Evolutionary conservation across 92 coral and sea anemone genomes (phyloP), one percentile per base, ranked within the genome.

Genomic region (Epizoanthus stellaris): DNA sequence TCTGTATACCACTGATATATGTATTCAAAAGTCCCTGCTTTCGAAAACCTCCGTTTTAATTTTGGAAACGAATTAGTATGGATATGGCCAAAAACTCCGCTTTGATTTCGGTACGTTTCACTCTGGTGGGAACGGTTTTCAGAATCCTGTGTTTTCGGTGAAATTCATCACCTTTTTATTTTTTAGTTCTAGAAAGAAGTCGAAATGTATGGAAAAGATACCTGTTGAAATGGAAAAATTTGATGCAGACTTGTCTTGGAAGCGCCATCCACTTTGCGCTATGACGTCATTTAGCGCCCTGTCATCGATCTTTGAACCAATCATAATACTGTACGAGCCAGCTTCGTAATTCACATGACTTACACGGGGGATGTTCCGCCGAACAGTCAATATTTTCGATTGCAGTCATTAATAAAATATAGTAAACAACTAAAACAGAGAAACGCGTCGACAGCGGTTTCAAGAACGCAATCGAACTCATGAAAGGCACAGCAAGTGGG

Each of bases 341-440:
- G 25, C 43, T 13, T 5, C 45, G 6, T 45, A 38, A 7, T 47
- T 79, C 83, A 79, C 83, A 79, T 79, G 83, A 79, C 83, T 20
- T 43, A 58, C 72, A 63, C 60, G 70, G 40, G 82, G 16, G 82
- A 77, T 61, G 10, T 61, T 40, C 64, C 3, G 10, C 25, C 47
- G 39, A 79, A 79, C 15, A 52, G 38, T 62, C 83, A 79, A 79
- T 79, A 79, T 79, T 79, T 67, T 40, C 70, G 61, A 40, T 23
- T 64, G 45, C 72, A 79, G 71, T 63, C 83, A 79, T 79, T 63
- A 79, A 79, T 79, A 62, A 79, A 42, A 45, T 63, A 79, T 63
- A 56, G 15, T 42, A 62, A 79, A 63, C 83, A 79, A 63, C 34
- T 12, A 42, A 40, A 77, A 62, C 17, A 8, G 56, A 42, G 40